Percentiles rank a stretch among this genome's conserved stretches.
Evolutionary conservation across 2,113 vertebrate genomes (phyloP).

Genomic region (Misgurnus anguillicaudatus): DNA sequence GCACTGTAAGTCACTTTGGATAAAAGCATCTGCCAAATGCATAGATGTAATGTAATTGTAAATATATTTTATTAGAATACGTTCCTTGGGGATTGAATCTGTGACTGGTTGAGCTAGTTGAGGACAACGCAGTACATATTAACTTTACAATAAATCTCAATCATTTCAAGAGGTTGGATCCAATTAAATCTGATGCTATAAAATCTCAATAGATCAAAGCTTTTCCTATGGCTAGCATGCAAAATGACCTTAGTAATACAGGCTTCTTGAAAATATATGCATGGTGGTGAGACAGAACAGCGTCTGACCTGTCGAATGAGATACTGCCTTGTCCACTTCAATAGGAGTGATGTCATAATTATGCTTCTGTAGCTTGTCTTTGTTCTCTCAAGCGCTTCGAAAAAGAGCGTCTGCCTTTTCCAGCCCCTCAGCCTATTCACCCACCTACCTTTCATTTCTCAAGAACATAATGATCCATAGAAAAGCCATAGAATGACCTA

Average conservation of each 20-base stretch:
- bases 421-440: conserved; percentile 56
- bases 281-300: conserved; percentile 1
- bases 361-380: conserved; percentile 58
- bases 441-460: conserved; percentile 59
- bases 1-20: too few species aligned
- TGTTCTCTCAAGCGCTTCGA: conserved; percentile 61
- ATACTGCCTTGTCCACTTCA: conserved; percentile 59
- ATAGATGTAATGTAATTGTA: too few species aligned
- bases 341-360: conserved; percentile 68
- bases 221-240: background rate
- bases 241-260: background rate
- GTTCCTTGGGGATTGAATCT: too few species aligned
- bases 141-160: background rate
- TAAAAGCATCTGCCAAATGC: too few species aligned
- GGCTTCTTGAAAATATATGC: background rate
- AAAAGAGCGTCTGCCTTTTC: conserved; percentile 19
- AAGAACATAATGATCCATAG: conserved; percentile 59
- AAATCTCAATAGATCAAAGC: conserved; percentile 3
- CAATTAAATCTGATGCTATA: background rate
- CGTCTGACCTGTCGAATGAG: conserved; percentile 47
- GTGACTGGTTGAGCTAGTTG: background rate
- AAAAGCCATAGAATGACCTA: conserved; percentile 50
- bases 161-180: conserved; percentile 1
- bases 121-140: background rate
- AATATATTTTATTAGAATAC: too few species aligned